Evolutionary conservation across 2,113 vertebrate species (phyloP).

Genomic region (Fregata magnificens): DNA sequence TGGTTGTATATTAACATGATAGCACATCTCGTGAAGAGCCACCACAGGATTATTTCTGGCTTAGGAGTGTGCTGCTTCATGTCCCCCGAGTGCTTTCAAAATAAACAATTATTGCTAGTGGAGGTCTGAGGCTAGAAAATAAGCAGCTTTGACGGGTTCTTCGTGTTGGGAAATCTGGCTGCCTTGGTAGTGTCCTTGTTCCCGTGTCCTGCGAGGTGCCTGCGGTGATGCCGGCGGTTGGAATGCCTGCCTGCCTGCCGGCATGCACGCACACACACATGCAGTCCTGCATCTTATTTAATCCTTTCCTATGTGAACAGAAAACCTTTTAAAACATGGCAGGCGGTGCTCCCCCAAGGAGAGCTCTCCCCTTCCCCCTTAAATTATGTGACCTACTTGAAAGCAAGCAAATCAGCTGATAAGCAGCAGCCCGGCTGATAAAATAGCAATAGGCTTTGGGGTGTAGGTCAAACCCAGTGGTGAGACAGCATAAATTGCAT

Average conservation of each 20-base stretch:
- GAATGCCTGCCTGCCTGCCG: background rate
- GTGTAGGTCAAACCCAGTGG: background rate
- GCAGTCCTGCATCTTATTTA: background rate
- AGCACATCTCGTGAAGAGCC: background rate
- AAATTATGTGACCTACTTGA: background rate
- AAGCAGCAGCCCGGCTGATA: background rate
- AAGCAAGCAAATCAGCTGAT: background rate
- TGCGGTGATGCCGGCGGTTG: fast-evolving
- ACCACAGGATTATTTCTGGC: background rate
- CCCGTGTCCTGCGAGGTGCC: background rate
- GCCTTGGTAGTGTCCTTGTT: background rate
- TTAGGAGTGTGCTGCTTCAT: background rate
- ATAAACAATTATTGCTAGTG: background rate
- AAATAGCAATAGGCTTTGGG: background rate
- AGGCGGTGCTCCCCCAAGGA: background rate
- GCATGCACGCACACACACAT: fast-evolving
- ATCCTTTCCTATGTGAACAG: background rate
- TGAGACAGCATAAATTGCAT: background rate
- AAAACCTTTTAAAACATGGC: background rate
- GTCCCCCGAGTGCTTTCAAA: background rate
- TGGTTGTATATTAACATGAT: background rate
- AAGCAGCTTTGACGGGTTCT: background rate
- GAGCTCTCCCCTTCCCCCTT: background rate
- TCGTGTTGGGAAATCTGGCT: background rate
- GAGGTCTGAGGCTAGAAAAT: background rate